These are phyloP conservation scores for Gila robusta DNA, from an alignment of 2,797 vertebrate genomes.

Conservation along the genomic window DNA sequence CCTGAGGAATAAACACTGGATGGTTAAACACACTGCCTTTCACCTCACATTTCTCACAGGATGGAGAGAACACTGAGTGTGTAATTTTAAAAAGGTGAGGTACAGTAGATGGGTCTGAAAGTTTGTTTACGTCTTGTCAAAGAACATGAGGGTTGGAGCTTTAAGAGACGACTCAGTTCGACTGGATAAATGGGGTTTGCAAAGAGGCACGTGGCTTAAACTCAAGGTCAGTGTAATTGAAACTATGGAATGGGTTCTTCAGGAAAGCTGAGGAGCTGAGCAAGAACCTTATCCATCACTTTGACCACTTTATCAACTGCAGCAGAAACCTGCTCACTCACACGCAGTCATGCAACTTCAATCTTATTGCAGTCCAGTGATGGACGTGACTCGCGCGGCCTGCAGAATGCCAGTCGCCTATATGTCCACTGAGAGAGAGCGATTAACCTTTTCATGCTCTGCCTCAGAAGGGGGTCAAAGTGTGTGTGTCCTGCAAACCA, in stretches of 20 bases:
- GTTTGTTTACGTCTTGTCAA: background rate
- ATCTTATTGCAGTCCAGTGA: conserved; percentile 52
- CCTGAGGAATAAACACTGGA: conserved; percentile 34
- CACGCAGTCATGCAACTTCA: conserved; percentile 58
- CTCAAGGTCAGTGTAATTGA: conserved; percentile 64
- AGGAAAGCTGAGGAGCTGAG: conserved; percentile 40
- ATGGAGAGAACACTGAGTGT: background rate
- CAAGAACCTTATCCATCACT: conserved; percentile 62
- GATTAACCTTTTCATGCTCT: conserved; percentile 66
- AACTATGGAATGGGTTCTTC: conserved; percentile 38
- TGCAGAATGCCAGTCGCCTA: conserved; percentile 4
- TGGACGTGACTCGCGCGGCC: background rate
- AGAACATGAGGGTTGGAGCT: conserved; percentile 44
- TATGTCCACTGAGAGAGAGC: conserved; percentile 11
- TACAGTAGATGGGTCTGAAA: background rate
- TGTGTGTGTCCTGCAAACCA: conserved; percentile 52
- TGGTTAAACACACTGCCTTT: conserved; percentile 28
- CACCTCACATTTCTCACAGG: conserved; percentile 9
- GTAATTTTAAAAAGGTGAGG: background rate
- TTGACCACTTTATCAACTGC: conserved; percentile 65
- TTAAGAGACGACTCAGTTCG: conserved; percentile 59
- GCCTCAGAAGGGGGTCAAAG: conserved; percentile 57
- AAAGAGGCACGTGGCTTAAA: background rate
- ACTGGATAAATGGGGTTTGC: conserved; percentile 52
- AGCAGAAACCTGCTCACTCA: conserved; percentile 60